Evolutionary conservation across 1,140 invertebrate species (phyloP).

Genomic region (Proctacanthus coquilletti): DNA sequence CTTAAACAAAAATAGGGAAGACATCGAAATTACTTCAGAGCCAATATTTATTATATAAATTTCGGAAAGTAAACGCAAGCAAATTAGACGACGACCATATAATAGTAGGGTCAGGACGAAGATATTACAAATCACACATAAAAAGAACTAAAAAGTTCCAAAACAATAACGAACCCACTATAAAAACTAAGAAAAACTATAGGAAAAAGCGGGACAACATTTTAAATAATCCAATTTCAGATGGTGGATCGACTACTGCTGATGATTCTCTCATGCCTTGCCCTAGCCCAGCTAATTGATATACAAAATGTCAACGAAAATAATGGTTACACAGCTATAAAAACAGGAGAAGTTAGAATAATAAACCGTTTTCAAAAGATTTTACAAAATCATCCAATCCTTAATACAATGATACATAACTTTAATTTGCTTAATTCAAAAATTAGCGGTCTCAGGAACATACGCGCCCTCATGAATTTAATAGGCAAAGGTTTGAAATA

Average conservation of each 20-base stretch:
- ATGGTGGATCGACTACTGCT: neutral
- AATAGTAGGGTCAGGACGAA: neutral
- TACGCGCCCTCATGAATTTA: neutral
- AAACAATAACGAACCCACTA: neutral
- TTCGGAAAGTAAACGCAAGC: neutral
- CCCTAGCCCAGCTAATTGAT: neutral
- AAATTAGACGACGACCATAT: conserved; percentile 1
- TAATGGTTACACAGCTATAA: neutral
- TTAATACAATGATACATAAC: neutral
- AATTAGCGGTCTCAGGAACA: too few relatives aligned
- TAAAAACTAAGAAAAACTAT: neutral
- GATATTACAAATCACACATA: neutral
- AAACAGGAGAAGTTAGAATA: neutral
- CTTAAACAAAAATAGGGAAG: neutral
- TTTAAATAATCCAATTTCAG: neutral
- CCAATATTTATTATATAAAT: neutral
- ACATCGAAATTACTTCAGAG: neutral
- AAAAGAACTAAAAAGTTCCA: neutral
- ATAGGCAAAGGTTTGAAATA: neutral
- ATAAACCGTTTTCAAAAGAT: neutral
- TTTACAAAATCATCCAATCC: neutral
- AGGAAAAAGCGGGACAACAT: neutral
- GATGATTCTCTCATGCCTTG: neutral
- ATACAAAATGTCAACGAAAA: neutral
- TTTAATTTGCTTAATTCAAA: neutral